A percentile compares a stretch with the other conserved stretches of the same genome.
These are phyloP conservation scores for Mythimna albipuncta DNA, from an alignment of 2,888 invertebrate species.

Conservation along the genomic window DNA sequence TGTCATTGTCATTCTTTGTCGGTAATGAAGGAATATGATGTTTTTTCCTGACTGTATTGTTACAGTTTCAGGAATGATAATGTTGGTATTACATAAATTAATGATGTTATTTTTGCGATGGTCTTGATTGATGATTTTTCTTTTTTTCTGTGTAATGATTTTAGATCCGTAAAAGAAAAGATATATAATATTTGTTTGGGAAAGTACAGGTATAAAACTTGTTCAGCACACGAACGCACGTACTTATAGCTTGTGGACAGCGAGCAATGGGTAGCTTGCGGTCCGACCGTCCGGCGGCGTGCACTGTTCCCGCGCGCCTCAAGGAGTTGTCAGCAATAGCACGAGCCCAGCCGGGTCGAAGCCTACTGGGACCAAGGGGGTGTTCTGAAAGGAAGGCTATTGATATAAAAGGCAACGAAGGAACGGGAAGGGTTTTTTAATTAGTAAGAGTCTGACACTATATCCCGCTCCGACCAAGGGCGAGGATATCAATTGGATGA, in stretches of 20 bases:
- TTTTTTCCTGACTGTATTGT: constrained; percentile 30
- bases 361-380: no score
- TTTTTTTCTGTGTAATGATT: background rate
- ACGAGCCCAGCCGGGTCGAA: no score
- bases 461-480: no score
- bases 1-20: constrained; percentile 44
- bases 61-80: constrained; percentile 18
- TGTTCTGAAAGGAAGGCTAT: no score
- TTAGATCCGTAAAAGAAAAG: background rate
- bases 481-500: no score
- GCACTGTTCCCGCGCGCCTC: no score
- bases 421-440: no score
- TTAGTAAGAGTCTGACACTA: no score
- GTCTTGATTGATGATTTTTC: background rate
- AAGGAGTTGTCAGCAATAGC: no score
- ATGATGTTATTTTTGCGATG: background rate
- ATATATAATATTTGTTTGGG: background rate
- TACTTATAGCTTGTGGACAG: background rate
- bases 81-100: constrained; percentile 8
- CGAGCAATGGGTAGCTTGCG: no score
- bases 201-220: background rate
- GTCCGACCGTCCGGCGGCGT: no score
- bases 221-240: background rate
- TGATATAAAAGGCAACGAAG: no score
- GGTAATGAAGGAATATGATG: constrained; percentile 42